These are phyloP conservation scores for Noctua janthe DNA, from an alignment of 2,888 invertebrate genomes.

Conservation along the genomic window DNA sequence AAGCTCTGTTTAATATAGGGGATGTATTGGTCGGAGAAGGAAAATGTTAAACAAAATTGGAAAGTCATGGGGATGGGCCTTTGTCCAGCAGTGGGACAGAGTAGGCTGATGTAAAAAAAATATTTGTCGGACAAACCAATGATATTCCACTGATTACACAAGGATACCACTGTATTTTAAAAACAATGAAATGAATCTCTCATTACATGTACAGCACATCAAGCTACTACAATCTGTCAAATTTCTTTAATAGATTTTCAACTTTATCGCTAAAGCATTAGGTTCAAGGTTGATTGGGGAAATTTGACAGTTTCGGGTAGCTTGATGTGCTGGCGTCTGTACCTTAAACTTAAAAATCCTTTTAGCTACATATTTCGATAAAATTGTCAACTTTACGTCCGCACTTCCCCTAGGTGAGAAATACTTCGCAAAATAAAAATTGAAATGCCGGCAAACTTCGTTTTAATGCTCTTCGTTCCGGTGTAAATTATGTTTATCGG, in stretches of 20 bases:
- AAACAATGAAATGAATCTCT: background rate
- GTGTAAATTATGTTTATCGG: slow-evolving; percentile 20
- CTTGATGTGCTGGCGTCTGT: no score
- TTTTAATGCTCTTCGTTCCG: slow-evolving; percentile 8
- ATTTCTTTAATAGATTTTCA: no score
- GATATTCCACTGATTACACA: background rate
- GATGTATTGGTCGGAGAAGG: no score
- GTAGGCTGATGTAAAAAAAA: no score
- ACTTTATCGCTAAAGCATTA: no score
- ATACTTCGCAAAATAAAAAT: slow-evolving; percentile 12
- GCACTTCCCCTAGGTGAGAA: background rate
- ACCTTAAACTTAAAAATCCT: slow-evolving; percentile 6
- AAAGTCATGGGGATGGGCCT: no score
- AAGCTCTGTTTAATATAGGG: background rate
- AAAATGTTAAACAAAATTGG: no score
- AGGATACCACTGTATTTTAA: background rate
- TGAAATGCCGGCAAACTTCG: background rate
- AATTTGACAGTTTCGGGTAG: no score
- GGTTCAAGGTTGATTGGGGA: no score
- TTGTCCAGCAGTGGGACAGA: no score
- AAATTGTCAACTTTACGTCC: slow-evolving; percentile 2
- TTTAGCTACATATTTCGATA: slow-evolving; percentile 13
- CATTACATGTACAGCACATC: background rate
- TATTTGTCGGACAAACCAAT: background rate
- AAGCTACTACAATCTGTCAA: no score